Conservation (phyloP, 2,113 vertebrate genomes). For the Capreolus pygargus region DNA sequence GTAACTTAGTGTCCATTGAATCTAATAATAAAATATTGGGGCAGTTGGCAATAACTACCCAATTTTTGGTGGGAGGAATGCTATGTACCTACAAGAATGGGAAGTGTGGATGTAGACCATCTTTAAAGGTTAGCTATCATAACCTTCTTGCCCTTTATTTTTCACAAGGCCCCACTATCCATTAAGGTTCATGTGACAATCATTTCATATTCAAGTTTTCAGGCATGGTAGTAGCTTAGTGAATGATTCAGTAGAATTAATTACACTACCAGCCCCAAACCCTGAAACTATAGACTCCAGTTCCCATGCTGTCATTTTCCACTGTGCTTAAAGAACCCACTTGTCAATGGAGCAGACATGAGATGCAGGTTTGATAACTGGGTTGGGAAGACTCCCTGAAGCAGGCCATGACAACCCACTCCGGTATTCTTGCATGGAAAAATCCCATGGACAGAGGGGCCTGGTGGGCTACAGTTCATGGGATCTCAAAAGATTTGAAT, state of each 20-base stretch:
- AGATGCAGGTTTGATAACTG: not conserved
- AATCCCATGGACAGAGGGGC: not conserved
- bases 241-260: not conserved
- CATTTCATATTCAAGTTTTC: not conserved
- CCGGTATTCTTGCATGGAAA: not conserved
- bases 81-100: not conserved
- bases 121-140: not conserved
- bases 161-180: not conserved
- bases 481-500: not conserved
- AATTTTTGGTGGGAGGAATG: not conserved
- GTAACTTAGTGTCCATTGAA: not conserved
- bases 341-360: not conserved
- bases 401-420: not conserved
- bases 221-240: not conserved
- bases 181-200: not conserved
- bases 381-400: not conserved
- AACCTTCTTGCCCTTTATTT: not conserved
- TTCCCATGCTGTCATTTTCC: not conserved
- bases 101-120: not conserved
- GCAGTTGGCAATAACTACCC: not conserved
- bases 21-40: not conserved
- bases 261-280: not conserved
- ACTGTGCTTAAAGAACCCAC: not conserved
- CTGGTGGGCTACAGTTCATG: not conserved
- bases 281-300: not conserved